These are phyloP conservation scores for Kobus ellipsiprymnus DNA, from an alignment of 2,113 vertebrate species.

Conservation along the genomic window DNA sequence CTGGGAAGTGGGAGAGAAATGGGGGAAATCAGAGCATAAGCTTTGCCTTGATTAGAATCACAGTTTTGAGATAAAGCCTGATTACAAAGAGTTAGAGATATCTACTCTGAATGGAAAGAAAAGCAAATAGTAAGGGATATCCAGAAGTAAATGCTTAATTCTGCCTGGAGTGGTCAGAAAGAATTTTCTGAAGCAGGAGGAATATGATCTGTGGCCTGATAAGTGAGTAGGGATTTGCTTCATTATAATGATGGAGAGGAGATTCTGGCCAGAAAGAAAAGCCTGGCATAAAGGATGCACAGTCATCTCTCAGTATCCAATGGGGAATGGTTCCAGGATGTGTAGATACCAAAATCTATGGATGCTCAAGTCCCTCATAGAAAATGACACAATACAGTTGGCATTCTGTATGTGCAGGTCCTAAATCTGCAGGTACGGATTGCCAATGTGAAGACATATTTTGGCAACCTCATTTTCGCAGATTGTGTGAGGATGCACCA, in stretches of 20 bases:
- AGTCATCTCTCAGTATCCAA: background rate
- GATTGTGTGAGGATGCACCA: background rate
- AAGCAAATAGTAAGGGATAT: background rate
- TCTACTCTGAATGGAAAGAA: background rate
- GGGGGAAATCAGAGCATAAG: accelerated
- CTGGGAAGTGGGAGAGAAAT: background rate
- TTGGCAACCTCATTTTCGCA: background rate
- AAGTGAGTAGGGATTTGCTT: background rate
- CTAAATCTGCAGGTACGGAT: background rate
- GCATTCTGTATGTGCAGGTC: background rate
- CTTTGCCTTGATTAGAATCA: background rate
- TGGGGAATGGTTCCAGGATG: background rate
- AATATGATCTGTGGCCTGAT: background rate
- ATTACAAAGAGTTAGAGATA: background rate
- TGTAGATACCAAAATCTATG: background rate
- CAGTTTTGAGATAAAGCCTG: background rate
- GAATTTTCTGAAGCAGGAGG: background rate
- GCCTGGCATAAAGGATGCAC: background rate
- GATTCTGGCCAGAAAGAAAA: background rate
- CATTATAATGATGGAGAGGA: background rate
- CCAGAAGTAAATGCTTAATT: background rate
- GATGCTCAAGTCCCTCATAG: background rate
- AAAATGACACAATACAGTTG: background rate
- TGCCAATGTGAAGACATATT: background rate
- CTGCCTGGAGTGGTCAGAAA: background rate